These are phyloP conservation scores for Diogma glabrata DNA, from an alignment of 2,888 invertebrate species.

Conservation along the genomic window DNA sequence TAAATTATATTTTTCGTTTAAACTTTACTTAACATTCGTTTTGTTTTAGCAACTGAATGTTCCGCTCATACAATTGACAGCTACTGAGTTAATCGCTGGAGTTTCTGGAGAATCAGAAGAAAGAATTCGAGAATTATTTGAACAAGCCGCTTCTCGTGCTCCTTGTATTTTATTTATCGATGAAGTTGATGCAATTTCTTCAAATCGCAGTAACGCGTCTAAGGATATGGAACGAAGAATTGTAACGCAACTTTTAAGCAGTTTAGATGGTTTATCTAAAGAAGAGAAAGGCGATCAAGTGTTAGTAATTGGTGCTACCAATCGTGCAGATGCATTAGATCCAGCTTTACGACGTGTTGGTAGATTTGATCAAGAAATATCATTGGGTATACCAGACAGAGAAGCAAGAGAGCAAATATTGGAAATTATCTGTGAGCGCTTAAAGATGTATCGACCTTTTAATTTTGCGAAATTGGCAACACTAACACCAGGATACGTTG, in stretches of 20 bases:
- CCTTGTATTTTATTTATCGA: slow-evolving; percentile 89
- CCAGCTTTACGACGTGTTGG: slow-evolving; percentile 85
- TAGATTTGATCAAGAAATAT: slow-evolving; percentile 87
- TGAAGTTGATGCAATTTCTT: slow-evolving; percentile 94
- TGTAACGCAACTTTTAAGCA: slow-evolving; percentile 82
- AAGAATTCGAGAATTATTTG: slow-evolving; percentile 81
- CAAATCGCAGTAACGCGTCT: slow-evolving; percentile 77
- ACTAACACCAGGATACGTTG: slow-evolving; percentile 91
- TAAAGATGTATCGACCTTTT: slow-evolving; percentile 58
- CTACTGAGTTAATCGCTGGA: slow-evolving; percentile 87
- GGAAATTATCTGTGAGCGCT: slow-evolving; percentile 51
- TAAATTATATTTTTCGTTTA: too few relatives aligned
- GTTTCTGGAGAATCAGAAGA: slow-evolving; percentile 95
- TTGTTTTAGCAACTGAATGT: slow-evolving; percentile 59
- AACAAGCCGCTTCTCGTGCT: slow-evolving; percentile 65
- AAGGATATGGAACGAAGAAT: slow-evolving; percentile 94
- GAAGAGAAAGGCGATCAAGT: slow-evolving; percentile 32
- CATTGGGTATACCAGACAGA: slow-evolving; percentile 85
- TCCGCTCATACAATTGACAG: slow-evolving; percentile 76
- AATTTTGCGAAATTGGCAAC: slow-evolving; percentile 63
- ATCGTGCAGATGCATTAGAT: slow-evolving; percentile 83
- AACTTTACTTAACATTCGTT: neutral
- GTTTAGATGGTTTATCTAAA: slow-evolving; percentile 59
- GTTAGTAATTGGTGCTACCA: slow-evolving; percentile 91
- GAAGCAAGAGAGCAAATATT: slow-evolving; percentile 72